phyloP scores from a whole-genome alignment of 2,888 invertebrate species.

The Timema podura region DNA sequence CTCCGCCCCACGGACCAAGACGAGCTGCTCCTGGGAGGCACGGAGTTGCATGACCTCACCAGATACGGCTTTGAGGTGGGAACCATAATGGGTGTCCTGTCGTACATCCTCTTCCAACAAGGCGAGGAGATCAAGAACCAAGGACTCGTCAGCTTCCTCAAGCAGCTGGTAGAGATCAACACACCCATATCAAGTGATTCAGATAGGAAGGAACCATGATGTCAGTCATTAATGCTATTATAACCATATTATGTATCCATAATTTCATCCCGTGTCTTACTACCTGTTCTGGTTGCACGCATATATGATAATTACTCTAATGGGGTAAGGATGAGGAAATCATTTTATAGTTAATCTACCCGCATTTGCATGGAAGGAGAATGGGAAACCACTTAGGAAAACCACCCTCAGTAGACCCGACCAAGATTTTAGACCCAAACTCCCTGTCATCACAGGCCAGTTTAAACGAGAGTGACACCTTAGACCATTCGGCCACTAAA shows the following conservation, averaged over 20 bases:
- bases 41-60: slow-evolving; percentile 49
- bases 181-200: not conserved
- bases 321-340: too few species aligned
- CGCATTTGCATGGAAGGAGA: too few species aligned
- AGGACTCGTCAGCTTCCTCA: slow-evolving; percentile 82
- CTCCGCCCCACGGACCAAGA: slow-evolving; percentile 69
- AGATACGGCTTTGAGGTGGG: slow-evolving; percentile 79
- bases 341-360: too few species aligned
- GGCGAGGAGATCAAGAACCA: slow-evolving; percentile 94
- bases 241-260: slow-evolving; percentile 30
- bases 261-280: not conserved
- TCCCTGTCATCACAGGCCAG: too few species aligned
- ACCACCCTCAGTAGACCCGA: too few species aligned
- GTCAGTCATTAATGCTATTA: not conserved
- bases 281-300: too few species aligned
- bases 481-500: too few species aligned
- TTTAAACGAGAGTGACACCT: too few species aligned
- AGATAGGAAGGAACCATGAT: not conserved
- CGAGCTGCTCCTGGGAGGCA: slow-evolving; percentile 51
- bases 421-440: too few species aligned
- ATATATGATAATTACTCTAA: too few species aligned
- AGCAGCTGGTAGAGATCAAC: slow-evolving; percentile 70
- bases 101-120: slow-evolving; percentile 87
- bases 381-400: too few species aligned
- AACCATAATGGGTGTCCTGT: slow-evolving; percentile 79